phyloP scores from a whole-genome alignment of 1,140 invertebrate genomes.

The Drosophila bipectinata region DNA sequence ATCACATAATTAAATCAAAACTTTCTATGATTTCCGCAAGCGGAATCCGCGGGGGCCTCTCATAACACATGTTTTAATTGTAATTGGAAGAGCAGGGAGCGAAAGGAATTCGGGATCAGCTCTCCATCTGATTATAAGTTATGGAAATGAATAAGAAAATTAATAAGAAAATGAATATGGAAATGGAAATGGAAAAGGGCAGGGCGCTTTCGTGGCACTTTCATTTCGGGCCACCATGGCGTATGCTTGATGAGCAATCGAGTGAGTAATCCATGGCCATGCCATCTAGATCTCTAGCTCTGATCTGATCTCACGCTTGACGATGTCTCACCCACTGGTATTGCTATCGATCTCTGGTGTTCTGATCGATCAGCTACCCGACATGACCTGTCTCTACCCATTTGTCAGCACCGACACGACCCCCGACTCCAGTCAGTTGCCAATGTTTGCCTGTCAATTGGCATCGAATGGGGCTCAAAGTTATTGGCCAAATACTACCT shows the following conservation, averaged over 20 bases:
- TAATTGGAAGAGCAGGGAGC: constrained; percentile 17
- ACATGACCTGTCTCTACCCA: constrained; percentile 22
- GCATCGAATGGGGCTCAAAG: too few species aligned
- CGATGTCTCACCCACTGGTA: constrained; percentile 23
- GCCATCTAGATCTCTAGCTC: not conserved
- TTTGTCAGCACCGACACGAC: too few species aligned
- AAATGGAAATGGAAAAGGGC: too few species aligned
- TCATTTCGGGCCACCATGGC: constrained; percentile 10
- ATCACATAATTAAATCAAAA: constrained; percentile 80
- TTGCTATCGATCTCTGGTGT: not conserved
- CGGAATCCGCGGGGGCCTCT: not conserved
- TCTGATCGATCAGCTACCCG: constrained; percentile 23
- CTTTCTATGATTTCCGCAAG: constrained; percentile 76
- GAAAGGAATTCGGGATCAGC: constrained; percentile 33
- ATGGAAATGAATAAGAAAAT: constrained; percentile 21
- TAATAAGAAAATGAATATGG: not conserved
- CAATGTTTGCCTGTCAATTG: too few species aligned
- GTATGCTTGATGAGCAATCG: too few species aligned
- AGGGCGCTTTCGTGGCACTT: constrained; percentile 11
- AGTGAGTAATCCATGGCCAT: not conserved
- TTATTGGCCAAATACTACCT: too few species aligned
- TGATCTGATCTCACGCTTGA: not conserved
- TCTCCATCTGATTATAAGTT: not conserved
- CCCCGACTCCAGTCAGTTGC: too few species aligned
- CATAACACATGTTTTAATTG: not conserved